phyloP scores from a whole-genome alignment of 2,113 vertebrate species.

The Choloepus hoffmanni region DNA sequence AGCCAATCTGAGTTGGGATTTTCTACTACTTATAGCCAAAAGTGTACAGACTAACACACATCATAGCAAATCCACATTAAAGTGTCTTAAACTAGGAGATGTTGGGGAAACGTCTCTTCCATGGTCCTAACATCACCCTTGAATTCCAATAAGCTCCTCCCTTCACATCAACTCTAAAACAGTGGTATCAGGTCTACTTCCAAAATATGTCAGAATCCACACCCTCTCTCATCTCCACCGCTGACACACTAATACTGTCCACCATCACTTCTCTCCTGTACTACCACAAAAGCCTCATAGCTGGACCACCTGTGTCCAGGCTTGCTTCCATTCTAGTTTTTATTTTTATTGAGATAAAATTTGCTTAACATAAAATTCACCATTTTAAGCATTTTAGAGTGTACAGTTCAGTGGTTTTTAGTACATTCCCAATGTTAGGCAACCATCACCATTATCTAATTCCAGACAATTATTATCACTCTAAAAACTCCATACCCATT shows the following conservation, averaged over 20 bases:
- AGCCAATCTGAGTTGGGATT: background rate
- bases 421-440: background rate
- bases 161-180: background rate
- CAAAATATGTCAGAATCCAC: background rate
- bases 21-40: background rate
- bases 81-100: background rate
- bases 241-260: background rate
- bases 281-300: background rate
- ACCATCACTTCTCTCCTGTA: background rate
- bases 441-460: background rate
- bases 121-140: background rate
- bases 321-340: background rate
- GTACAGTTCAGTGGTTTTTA: background rate
- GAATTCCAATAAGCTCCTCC: background rate
- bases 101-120: background rate
- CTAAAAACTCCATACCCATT: background rate
- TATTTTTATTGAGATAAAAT: background rate
- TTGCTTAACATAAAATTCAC: background rate
- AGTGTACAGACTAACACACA: background rate
- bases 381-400: background rate
- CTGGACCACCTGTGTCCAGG: background rate
- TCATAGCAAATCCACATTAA: background rate
- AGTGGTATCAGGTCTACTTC: background rate
- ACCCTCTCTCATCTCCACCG: background rate
- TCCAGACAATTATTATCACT: background rate